Percentiles rank a stretch among this genome's conserved stretches.
Conservation (phyloP, 1,140 invertebrate genomes). For the Zaprionus davidi region DNA sequence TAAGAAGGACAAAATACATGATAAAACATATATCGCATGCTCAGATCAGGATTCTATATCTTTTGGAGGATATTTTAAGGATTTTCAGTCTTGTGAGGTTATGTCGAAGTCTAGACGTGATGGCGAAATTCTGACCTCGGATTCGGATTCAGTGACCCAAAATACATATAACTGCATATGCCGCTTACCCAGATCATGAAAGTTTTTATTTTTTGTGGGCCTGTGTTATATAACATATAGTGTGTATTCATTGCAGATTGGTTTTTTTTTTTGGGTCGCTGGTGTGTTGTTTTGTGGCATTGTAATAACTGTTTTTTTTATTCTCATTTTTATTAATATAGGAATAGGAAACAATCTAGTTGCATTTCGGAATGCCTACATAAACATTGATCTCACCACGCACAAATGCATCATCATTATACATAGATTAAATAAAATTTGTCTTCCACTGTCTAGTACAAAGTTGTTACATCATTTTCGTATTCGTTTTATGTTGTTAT, state of each 20-base stretch:
- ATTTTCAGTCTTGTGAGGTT: too few species aligned
- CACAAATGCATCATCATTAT: background rate
- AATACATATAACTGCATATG: too few species aligned
- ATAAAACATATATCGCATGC: too few species aligned
- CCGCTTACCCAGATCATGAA: too few species aligned
- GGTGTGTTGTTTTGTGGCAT: background rate
- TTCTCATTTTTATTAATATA: conserved; percentile 14
- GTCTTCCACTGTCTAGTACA: conserved; percentile 57
- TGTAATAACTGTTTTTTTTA: conserved; percentile 12
- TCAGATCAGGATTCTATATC: too few species aligned
- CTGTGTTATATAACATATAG: background rate
- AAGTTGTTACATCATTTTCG: conserved; percentile 43
- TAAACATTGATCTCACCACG: conserved; percentile 13
- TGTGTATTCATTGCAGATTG: background rate
- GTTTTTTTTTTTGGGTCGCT: background rate
- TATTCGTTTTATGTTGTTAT: conserved; percentile 6
- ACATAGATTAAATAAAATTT: conserved; percentile 28
- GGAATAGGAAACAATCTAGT: conserved; percentile 28
- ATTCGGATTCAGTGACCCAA: too few species aligned
- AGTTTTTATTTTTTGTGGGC: too few species aligned
- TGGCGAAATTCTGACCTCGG: too few species aligned
- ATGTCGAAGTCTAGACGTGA: too few species aligned
- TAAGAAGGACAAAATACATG: too few species aligned
- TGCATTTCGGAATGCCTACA: conserved; percentile 9
- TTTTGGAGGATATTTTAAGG: too few species aligned